phyloP scores from a whole-genome alignment of 1,140 invertebrate species.

The Wasmannia auropunctata region DNA sequence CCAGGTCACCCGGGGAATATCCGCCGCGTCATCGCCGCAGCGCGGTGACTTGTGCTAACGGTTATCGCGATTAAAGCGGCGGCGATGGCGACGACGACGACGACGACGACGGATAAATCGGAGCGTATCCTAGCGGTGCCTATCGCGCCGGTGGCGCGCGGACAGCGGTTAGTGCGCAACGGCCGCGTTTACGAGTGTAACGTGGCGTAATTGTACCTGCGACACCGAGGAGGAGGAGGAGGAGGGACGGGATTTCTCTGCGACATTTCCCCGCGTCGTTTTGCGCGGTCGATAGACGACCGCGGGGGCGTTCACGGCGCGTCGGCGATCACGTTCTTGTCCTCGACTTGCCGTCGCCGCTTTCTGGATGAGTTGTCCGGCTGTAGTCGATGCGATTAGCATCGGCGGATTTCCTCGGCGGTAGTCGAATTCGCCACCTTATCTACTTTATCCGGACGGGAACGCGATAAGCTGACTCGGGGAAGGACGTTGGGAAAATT shows the following conservation, averaged over 20 bases:
- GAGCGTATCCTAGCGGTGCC: slow-evolving; percentile 25
- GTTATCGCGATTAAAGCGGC: slow-evolving; percentile 45
- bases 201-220: slow-evolving; percentile 60
- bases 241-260: slow-evolving; percentile 33
- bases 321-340: neutral
- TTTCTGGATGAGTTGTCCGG: neutral
- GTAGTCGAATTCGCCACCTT: neutral
- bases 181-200: slow-evolving; percentile 54
- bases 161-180: slow-evolving; percentile 55
- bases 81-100: neutral
- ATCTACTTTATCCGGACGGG: neutral
- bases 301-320: slow-evolving; percentile 10
- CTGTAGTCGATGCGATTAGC: neutral
- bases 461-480: neutral
- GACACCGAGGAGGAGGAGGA: neutral
- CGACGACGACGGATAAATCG: slow-evolving; percentile 39
- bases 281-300: slow-evolving; percentile 47
- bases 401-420: neutral
- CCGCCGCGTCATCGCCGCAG: slow-evolving; percentile 45
- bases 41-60: slow-evolving; percentile 38
- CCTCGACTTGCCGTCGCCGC: neutral
- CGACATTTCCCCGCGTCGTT: neutral
- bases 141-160: slow-evolving; percentile 11
- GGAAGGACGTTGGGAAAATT: neutral
- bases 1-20: slow-evolving; percentile 28